phyloP scores from a whole-genome alignment of 2,888 invertebrate species.

The Drosophila rellima region DNA sequence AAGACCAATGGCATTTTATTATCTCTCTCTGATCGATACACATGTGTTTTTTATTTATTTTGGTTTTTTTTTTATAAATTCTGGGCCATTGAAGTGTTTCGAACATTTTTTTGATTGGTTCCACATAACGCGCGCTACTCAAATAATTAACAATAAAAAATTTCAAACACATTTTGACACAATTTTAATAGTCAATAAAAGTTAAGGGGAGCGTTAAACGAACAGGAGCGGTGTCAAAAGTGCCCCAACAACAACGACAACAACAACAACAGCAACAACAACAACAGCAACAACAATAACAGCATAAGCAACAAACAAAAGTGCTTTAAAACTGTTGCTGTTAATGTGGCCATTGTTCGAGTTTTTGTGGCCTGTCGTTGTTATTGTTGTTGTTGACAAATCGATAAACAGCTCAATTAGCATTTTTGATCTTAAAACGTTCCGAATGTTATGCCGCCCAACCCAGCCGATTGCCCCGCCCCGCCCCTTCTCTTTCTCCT shows the following conservation, averaged over 20 bases:
- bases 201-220: constrained; percentile 40
- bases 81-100: constrained; percentile 31
- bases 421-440: constrained; percentile 72
- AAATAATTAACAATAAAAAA: constrained; percentile 74
- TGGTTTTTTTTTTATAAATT: constrained; percentile 22
- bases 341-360: constrained; percentile 69
- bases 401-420: constrained; percentile 82
- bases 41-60: constrained; percentile 8
- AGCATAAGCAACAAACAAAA: constrained; percentile 26
- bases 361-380: constrained; percentile 48
- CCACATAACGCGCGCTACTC: constrained; percentile 47
- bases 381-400: constrained; percentile 72
- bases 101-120: constrained; percentile 51
- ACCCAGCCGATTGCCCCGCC: constrained; percentile 28
- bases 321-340: constrained; percentile 43
- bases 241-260: constrained; percentile 29
- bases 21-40: constrained; percentile 13
- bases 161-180: constrained; percentile 80
- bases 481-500: not conserved
- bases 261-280: constrained; percentile 14
- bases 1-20: constrained; percentile 15
- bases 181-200: constrained; percentile 83
- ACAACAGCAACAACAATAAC: constrained; percentile 11
- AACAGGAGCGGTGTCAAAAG: constrained; percentile 51
- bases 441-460: constrained; percentile 44